A percentile compares a stretch with the other conserved stretches of the same genome.
Evolutionary conservation across 2,888 invertebrate species (phyloP).

Genomic region (Ctena decussata): DNA sequence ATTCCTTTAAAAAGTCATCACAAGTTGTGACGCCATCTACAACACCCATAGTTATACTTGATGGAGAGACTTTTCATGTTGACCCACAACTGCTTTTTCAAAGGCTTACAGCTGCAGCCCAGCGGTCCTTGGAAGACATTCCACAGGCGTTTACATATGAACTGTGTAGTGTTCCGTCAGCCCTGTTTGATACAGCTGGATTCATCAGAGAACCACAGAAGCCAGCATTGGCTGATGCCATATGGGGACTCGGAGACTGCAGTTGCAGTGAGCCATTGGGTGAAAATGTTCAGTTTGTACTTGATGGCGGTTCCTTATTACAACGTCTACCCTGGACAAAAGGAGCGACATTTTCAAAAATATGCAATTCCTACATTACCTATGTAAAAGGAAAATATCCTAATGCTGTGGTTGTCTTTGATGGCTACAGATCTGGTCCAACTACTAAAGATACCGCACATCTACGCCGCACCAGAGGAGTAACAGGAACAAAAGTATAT

Average conservation of each 20-base stretch:
- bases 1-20: background rate
- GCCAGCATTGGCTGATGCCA: constrained; percentile 32
- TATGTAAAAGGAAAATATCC: constrained; percentile 5
- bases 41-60: background rate
- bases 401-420: constrained; percentile 38
- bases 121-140: background rate
- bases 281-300: constrained; percentile 7
- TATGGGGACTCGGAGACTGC: constrained; percentile 38
- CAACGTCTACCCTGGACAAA: constrained; percentile 53
- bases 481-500: constrained; percentile 33
- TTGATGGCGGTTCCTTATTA: constrained; percentile 56
- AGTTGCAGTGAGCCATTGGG: background rate
- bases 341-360: constrained; percentile 32
- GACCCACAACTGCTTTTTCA: constrained; percentile 17
- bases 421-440: constrained; percentile 47
- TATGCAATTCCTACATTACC: constrained; percentile 20
- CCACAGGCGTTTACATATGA: background rate
- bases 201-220: constrained; percentile 38
- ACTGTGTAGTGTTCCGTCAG: constrained; percentile 35
- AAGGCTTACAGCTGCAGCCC: background rate
- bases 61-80: background rate
- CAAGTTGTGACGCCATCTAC: background rate
- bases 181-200: constrained; percentile 50
- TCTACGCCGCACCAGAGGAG: constrained; percentile 48
- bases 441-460: constrained; percentile 58